A percentile compares a stretch with the other conserved stretches of the same genome.
phyloP scores from a whole-genome alignment of 2,797 vertebrate genomes.

The Cuculus canorus region DNA sequence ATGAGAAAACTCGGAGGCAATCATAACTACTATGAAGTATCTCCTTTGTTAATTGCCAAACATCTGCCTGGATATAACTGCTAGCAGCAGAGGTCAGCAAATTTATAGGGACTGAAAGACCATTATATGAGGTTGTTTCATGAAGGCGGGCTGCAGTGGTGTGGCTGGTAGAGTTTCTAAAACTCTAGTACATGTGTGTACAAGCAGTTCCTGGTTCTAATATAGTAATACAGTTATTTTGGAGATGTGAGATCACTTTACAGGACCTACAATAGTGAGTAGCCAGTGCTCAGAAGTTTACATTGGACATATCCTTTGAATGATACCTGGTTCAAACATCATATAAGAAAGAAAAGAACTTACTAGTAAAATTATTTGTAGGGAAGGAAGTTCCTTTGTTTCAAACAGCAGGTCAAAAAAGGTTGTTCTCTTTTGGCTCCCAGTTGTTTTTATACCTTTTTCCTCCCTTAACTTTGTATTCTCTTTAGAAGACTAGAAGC shows the following conservation, averaged over 20 bases:
- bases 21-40: no score
- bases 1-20: neutral
- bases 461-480: neutral
- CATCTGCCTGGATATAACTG: neutral
- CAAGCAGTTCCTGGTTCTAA: neutral
- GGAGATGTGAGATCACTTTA: neutral
- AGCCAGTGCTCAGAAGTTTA: neutral
- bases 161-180: no score
- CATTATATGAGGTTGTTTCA: neutral
- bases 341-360: neutral
- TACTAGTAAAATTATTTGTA: neutral
- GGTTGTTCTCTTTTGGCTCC: neutral
- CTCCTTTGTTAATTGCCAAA: no score
- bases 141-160: neutral
- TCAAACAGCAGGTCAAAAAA: neutral
- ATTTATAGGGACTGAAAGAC: neutral
- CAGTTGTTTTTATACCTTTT: neutral
- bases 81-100: neutral
- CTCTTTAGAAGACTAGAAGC: neutral
- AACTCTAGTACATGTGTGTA: rapidly evolving
- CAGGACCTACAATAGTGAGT: neutral
- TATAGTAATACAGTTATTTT: neutral
- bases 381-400: neutral
- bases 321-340: neutral
- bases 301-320: neutral